Conservation (phyloP, 2,113 vertebrate genomes). For the Trichomycterus rosablanca region DNA sequence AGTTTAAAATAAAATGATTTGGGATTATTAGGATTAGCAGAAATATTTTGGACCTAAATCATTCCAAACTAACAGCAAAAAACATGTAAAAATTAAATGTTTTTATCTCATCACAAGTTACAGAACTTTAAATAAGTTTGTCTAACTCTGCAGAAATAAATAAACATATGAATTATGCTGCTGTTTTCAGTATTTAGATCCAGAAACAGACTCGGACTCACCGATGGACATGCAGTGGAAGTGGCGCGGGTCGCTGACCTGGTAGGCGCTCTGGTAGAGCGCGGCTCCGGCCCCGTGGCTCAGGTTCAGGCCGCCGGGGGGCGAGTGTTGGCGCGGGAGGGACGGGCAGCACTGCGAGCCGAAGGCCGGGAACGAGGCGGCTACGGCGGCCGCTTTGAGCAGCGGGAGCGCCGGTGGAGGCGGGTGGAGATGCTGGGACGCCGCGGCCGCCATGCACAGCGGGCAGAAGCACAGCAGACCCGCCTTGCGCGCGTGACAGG, state of each 20-base stretch:
- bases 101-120: too few species aligned
- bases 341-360: constrained; percentile 89
- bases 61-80: too few species aligned
- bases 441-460: constrained; percentile 79
- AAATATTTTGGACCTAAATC: too few species aligned
- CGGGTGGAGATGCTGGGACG: constrained; percentile 88
- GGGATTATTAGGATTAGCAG: too few species aligned
- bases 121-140: too few species aligned
- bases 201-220: constrained; percentile 53
- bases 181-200: too few species aligned
- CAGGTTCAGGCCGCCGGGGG: constrained; percentile 75
- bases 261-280: constrained; percentile 89
- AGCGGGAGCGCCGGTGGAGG: constrained; percentile 85
- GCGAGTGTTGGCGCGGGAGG: constrained; percentile 81
- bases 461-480: constrained; percentile 94
- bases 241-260: constrained; percentile 88
- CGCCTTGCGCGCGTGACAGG: constrained; percentile 92
- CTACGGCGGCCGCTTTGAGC: constrained; percentile 88
- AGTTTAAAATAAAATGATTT: too few species aligned
- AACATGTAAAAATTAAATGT: too few species aligned
- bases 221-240: constrained; percentile 97
- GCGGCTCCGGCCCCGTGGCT: constrained; percentile 80
- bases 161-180: too few species aligned
- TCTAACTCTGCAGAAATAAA: too few species aligned
- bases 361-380: constrained; percentile 84